Evolutionary conservation across 1,140 invertebrate species (phyloP).

Genomic region (Coenobita brevimanus): DNA sequence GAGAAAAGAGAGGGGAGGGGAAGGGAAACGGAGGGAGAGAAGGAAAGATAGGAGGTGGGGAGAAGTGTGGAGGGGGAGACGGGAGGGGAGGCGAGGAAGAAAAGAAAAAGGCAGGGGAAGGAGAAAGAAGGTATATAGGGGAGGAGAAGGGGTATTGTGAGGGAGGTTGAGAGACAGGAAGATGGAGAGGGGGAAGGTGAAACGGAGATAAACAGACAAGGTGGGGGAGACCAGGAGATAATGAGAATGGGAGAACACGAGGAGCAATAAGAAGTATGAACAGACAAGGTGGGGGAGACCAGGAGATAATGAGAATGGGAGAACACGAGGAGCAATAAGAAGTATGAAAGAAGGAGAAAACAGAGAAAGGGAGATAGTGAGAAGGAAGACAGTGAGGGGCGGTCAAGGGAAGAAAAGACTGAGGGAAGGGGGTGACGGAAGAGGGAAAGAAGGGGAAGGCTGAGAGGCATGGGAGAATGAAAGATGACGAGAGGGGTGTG

Average conservation of each 20-base stretch:
- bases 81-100: too few species aligned
- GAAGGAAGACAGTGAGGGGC: not conserved
- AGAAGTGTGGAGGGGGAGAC: too few species aligned
- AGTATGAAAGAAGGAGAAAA: not conserved
- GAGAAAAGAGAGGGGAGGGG: too few species aligned
- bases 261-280: not conserved
- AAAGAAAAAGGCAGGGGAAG: not conserved
- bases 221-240: not conserved
- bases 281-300: not conserved
- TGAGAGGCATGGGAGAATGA: not conserved
- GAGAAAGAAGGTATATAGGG: not conserved
- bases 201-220: not conserved
- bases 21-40: too few species aligned
- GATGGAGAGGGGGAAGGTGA: not conserved
- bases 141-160: too few species aligned
- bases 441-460: not conserved
- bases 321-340: too few species aligned
- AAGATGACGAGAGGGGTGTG: not conserved
- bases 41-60: too few species aligned
- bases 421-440: not conserved
- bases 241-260: not conserved
- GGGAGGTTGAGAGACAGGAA: not conserved
- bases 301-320: not conserved
- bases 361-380: not conserved
- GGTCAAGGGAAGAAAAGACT: not conserved